Evolutionary conservation across 2,888 invertebrate genomes (phyloP).

Genomic region (Aplocera efformata): DNA sequence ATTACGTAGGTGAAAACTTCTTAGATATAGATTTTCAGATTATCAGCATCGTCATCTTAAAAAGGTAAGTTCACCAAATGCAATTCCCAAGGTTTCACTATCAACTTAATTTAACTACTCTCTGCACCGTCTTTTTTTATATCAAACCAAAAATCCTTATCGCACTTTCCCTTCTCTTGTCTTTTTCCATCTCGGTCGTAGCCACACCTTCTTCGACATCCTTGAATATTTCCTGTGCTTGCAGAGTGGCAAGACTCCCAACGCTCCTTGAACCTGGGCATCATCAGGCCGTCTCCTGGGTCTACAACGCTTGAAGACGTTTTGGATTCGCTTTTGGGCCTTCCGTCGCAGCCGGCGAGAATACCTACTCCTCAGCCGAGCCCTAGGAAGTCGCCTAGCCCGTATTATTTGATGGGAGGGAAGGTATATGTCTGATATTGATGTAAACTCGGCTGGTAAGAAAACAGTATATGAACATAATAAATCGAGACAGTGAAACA

Average conservation of each 20-base stretch:
- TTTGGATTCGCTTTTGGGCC: conserved; percentile 93
- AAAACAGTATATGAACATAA: too few species aligned
- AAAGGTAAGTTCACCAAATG: conserved; percentile 11
- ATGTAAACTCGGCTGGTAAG: not conserved
- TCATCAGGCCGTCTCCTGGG: conserved; percentile 85
- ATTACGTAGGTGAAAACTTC: conserved; percentile 1
- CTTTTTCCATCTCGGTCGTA: not conserved
- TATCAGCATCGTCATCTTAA: conserved; percentile 1
- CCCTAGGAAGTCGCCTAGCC: conserved; percentile 70
- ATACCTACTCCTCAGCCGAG: conserved; percentile 85
- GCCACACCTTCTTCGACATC: conserved; percentile 5
- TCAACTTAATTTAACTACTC: not conserved
- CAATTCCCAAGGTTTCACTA: not conserved
- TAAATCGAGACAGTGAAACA: too few species aligned
- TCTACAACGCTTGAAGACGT: conserved; percentile 96
- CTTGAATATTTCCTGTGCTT: conserved; percentile 37
- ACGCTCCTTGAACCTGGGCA: conserved; percentile 74
- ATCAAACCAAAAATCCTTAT: not conserved
- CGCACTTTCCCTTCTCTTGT: conserved; percentile 2
- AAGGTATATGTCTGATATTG: conserved; percentile 52
- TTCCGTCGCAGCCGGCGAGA: conserved; percentile 86
- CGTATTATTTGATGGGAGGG: conserved; percentile 71
- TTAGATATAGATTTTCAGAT: conserved; percentile 11
- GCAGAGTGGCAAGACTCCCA: conserved; percentile 77
- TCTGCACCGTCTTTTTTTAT: not conserved